Conservation (phyloP, 2,888 invertebrate genomes). For the Ditula angustiorana region DNA sequence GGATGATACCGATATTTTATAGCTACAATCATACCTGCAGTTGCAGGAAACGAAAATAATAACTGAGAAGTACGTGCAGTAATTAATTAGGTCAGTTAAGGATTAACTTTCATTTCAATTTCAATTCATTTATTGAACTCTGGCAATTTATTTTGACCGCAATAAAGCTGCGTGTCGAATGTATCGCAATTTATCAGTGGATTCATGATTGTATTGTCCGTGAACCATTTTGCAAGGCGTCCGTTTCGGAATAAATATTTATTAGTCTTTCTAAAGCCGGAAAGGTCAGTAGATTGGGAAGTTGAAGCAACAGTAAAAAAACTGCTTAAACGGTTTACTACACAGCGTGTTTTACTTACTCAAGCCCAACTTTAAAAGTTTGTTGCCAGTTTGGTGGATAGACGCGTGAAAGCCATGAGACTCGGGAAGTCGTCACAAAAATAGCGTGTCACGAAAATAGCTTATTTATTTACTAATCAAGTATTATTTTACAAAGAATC, state of each 20-base stretch:
- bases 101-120: constrained; percentile 8
- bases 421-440: too few relatives aligned
- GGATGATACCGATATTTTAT: too few relatives aligned
- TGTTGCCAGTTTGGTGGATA: too few relatives aligned
- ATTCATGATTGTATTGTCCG: constrained; percentile 40
- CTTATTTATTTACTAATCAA: too few relatives aligned
- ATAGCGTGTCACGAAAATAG: too few relatives aligned
- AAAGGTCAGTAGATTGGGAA: constrained; percentile 16
- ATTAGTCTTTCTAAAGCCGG: constrained; percentile 4
- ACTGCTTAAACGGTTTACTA: neutral
- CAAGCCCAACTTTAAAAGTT: neutral
- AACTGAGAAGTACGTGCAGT: neutral
- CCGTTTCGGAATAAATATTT: constrained; percentile 17
- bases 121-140: neutral
- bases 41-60: neutral
- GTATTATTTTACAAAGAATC: too few relatives aligned
- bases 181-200: constrained; percentile 38
- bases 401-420: too few relatives aligned
- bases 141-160: neutral
- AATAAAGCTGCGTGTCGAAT: constrained; percentile 23
- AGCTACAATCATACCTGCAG: too few relatives aligned
- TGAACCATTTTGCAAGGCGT: constrained; percentile 37
- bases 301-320: neutral
- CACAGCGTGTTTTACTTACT: neutral
- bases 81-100: neutral